Conservation (phyloP, 2,113 vertebrate genomes). For the Oplegnathus fasciatus region DNA sequence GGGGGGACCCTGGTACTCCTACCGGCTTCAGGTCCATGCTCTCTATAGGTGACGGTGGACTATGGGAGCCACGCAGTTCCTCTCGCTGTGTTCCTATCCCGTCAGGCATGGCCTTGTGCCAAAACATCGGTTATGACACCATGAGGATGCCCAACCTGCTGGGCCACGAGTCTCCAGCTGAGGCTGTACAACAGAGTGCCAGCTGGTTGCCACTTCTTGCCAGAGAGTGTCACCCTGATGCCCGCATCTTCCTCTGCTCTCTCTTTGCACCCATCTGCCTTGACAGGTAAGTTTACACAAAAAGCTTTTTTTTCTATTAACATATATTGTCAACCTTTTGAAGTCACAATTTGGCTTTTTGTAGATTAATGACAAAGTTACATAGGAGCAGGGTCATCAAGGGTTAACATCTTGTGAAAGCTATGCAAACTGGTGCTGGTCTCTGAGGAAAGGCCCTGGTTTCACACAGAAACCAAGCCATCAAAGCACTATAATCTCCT, state of each 20-base stretch:
- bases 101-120: conserved; percentile 86
- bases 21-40: conserved; percentile 43
- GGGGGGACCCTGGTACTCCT: conserved; percentile 37
- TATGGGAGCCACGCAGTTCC: conserved; percentile 84
- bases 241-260: conserved; percentile 90
- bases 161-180: conserved; percentile 86
- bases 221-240: conserved; percentile 87
- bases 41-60: conserved; percentile 60
- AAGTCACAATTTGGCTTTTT: background rate
- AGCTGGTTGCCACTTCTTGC: conserved; percentile 90
- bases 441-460: conserved; percentile 16
- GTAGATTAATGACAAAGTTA: conserved; percentile 1
- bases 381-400: background rate
- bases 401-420: conserved; percentile 16
- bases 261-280: conserved; percentile 90
- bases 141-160: conserved; percentile 90
- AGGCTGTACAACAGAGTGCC: conserved; percentile 89
- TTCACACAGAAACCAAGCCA: conserved; percentile 49
- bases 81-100: conserved; percentile 85
- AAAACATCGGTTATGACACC: conserved; percentile 87
- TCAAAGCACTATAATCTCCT: conserved; percentile 33
- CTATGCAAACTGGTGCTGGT: conserved; percentile 44
- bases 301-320: background rate
- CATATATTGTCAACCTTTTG: background rate
- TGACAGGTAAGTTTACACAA: conserved; percentile 84